Base-by-base conservation (phyloP, 2,113 vertebrate genomes). In the Cettia cetti region DNA sequence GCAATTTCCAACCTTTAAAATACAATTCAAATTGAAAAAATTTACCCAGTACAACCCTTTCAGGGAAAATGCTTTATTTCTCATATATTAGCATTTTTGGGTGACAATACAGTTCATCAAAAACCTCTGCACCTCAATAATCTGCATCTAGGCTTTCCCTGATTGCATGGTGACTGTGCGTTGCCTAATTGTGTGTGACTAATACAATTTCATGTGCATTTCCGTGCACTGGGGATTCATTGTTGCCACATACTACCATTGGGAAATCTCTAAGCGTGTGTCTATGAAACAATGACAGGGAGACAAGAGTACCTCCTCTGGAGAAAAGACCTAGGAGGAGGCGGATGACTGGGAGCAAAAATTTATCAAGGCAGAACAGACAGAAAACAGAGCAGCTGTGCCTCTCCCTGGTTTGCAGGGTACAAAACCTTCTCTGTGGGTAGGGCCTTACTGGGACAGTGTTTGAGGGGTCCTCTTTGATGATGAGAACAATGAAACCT, bases 121-220 rank as follows among this genome's bases (percentile, higher is more conserved):
- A 95, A 97, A 82, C 89, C 77, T 95, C 86, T 89, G 91, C 14
- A 13, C 92, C 96, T 95, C 92, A 90, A 20, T 81, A 95, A 93
- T 71, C 80, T 81, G 26, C 72, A 68, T 91, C 76, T 64, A 90
- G 82, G 92, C 82, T 94, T 94, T 45, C 92, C 92, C 40, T 89
- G 93, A 84, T 94, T 95, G 94, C 94, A 39, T 56, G 90, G 94
- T 96, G 90, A 89, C 88, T 81, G 65, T 69, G 83, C 4, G 72
- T 97, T 96, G 95, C 96, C 91, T 97, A 96, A 97, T 95, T 96
- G 92, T 3, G 52, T 96, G 86, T 97, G 96, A 96, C 95, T 97
- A 96, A 97, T 84, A 82, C 93, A 95, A 96, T 96, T 97, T 95
- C 94, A 94, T 96, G 94, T 96, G 96, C 94, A 92, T 96, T 97